A percentile compares a stretch with the other conserved stretches of the same genome.
Conservation (phyloP, 1,140 invertebrate species). For the Meloidogyne chitwoodi region DNA sequence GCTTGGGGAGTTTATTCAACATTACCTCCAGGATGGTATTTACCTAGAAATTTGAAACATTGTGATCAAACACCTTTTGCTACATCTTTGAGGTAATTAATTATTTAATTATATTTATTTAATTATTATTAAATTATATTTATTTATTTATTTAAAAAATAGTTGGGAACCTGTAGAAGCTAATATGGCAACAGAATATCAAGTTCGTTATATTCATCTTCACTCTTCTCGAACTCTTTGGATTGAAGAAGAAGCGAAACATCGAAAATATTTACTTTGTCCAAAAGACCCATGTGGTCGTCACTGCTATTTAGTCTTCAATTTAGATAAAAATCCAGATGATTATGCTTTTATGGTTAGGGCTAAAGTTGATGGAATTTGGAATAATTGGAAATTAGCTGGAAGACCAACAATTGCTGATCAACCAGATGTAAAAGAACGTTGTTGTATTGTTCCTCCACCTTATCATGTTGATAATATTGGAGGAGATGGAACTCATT, state of each 20-base stretch:
- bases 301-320: slow-evolving; percentile 58
- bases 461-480: slow-evolving; percentile 58
- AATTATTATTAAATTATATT: no score
- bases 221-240: slow-evolving; percentile 45
- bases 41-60: slow-evolving; percentile 56
- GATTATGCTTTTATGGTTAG: slow-evolving; percentile 53
- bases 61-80: slow-evolving; percentile 55
- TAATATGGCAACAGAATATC: slow-evolving; percentile 54
- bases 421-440: slow-evolving; percentile 47
- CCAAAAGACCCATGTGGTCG: slow-evolving; percentile 54
- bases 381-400: slow-evolving; percentile 58
- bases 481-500: slow-evolving; percentile 46
- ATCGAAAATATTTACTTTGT: slow-evolving; percentile 49
- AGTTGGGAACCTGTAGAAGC: slow-evolving; percentile 51
- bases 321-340: slow-evolving; percentile 47
- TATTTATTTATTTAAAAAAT: no score
- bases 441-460: slow-evolving; percentile 59
- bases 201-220: slow-evolving; percentile 55
- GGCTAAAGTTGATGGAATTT: slow-evolving; percentile 58
- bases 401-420: slow-evolving; percentile 43
- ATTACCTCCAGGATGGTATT: slow-evolving; percentile 58
- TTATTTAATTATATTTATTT: no score
- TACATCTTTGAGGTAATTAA: slow-evolving; percentile 49
- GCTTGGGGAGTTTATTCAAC: slow-evolving; percentile 59
- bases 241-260: slow-evolving; percentile 45